A percentile compares a stretch with the other conserved stretches of the same genome.
These are phyloP conservation scores for Lacanobia wlatinum DNA, from an alignment of 2,888 invertebrate genomes.

Conservation along the genomic window DNA sequence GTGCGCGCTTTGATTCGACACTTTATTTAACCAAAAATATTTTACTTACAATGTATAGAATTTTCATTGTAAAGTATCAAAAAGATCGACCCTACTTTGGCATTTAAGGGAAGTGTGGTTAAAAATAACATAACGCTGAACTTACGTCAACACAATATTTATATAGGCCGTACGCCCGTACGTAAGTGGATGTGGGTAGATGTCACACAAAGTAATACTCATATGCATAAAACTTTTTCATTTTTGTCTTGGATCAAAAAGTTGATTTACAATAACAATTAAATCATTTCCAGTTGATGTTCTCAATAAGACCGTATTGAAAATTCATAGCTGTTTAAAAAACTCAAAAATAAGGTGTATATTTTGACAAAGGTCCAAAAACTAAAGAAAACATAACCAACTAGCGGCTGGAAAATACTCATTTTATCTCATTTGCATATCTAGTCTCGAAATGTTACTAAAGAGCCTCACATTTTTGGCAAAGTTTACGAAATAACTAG, in stretches of 20 bases:
- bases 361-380: too few relatives aligned
- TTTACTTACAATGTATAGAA: neutral
- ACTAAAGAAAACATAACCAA: too few relatives aligned
- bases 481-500: too few relatives aligned
- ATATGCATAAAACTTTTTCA: neutral
- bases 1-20: slow-evolving; percentile 57
- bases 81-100: neutral
- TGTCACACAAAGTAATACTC: neutral
- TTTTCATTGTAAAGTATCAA: neutral
- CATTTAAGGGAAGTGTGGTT: slow-evolving; percentile 8
- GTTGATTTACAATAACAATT: neutral
- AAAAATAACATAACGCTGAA: slow-evolving; percentile 14
- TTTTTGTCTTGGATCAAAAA: neutral
- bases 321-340: too few relatives aligned
- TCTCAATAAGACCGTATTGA: too few relatives aligned
- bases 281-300: too few relatives aligned
- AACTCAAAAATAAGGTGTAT: too few relatives aligned
- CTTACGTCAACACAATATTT: slow-evolving; percentile 17
- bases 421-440: too few relatives aligned
- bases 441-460: too few relatives aligned
- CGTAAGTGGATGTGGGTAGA: neutral
- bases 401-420: too few relatives aligned
- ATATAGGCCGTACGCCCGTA: slow-evolving; percentile 14
- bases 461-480: too few relatives aligned
- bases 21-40: neutral